Conservation (phyloP, 2,797 vertebrate species). For the Taenioides sp. region DNA sequence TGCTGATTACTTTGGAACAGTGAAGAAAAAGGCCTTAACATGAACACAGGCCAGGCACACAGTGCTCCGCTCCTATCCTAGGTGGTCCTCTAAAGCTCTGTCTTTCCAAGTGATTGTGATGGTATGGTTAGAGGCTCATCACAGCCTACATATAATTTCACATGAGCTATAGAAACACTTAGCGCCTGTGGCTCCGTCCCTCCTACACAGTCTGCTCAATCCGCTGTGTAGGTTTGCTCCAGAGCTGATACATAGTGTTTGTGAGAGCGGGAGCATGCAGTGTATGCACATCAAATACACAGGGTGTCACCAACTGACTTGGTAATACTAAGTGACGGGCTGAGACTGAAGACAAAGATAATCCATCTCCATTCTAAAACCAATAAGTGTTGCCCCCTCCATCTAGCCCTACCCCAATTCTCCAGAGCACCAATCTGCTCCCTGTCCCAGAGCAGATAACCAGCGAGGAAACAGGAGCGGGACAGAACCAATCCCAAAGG, state of each 20-base stretch:
- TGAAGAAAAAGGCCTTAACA: slow-evolving; percentile 68
- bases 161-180: slow-evolving; percentile 72
- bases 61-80: slow-evolving; percentile 53
- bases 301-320: slow-evolving; percentile 46
- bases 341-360: slow-evolving; percentile 72
- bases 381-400: slow-evolving; percentile 59
- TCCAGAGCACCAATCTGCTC: slow-evolving; percentile 55
- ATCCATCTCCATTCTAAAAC: slow-evolving; percentile 68
- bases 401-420: slow-evolving; percentile 48
- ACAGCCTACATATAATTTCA: slow-evolving; percentile 79
- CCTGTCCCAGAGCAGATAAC: slow-evolving; percentile 78
- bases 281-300: slow-evolving; percentile 42
- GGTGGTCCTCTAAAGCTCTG: slow-evolving; percentile 69
- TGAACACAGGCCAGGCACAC: slow-evolving; percentile 53
- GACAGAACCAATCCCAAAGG: slow-evolving; percentile 63
- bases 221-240: slow-evolving; percentile 67
- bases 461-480: slow-evolving; percentile 34
- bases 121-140: slow-evolving; percentile 74
- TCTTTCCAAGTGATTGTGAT: slow-evolving; percentile 60
- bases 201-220: slow-evolving; percentile 73
- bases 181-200: slow-evolving; percentile 71
- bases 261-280: slow-evolving; percentile 41
- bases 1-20: slow-evolving; percentile 72
- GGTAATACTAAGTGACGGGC: slow-evolving; percentile 71
- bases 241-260: slow-evolving; percentile 64